A percentile compares a stretch with the other conserved stretches of the same genome.
Conservation (phyloP, 1,140 invertebrate species). For the Sminthurinus signatus region DNA sequence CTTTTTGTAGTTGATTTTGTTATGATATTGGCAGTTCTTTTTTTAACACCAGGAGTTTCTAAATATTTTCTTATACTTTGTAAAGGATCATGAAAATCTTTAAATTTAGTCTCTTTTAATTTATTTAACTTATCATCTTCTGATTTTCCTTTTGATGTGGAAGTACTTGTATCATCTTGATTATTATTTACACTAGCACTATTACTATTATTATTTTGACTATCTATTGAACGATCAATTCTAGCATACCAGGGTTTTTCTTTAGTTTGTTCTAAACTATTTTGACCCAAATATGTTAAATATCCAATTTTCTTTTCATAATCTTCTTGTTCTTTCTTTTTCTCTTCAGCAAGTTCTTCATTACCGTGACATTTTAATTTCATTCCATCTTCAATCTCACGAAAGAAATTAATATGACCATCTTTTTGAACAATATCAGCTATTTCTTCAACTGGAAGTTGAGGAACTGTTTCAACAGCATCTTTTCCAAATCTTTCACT, state of each 20-base stretch:
- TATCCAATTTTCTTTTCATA: constrained; percentile 97
- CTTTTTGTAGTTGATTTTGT: constrained; percentile 43
- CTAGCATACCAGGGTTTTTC: constrained; percentile 76
- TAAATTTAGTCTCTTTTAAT: constrained; percentile 43
- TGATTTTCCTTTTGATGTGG: neutral
- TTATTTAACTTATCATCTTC: constrained; percentile 43
- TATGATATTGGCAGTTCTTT: constrained; percentile 29
- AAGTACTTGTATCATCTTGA: constrained; percentile 10
- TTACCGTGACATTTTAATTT: constrained; percentile 53
- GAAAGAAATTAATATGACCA: constrained; percentile 84
- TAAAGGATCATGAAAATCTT: constrained; percentile 62
- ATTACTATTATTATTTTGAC: constrained; percentile 45
- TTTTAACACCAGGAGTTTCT: constrained; percentile 28
- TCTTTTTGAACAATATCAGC: constrained; percentile 35
- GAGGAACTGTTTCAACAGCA: constrained; percentile 17
- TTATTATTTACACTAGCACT: constrained; percentile 31
- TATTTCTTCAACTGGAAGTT: constrained; percentile 10
- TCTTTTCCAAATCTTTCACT: constrained; percentile 47
- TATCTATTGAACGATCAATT: constrained; percentile 48
- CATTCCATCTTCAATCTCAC: constrained; percentile 70
- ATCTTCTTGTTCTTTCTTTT: constrained; percentile 86
- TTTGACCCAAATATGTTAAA: constrained; percentile 91
- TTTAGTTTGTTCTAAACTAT: constrained; percentile 75
- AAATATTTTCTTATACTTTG: constrained; percentile 59
- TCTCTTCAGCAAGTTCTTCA: constrained; percentile 81